Evolutionary conservation across 1,140 invertebrate genomes (phyloP).

Genomic region (Notospermus geniculatus): DNA sequence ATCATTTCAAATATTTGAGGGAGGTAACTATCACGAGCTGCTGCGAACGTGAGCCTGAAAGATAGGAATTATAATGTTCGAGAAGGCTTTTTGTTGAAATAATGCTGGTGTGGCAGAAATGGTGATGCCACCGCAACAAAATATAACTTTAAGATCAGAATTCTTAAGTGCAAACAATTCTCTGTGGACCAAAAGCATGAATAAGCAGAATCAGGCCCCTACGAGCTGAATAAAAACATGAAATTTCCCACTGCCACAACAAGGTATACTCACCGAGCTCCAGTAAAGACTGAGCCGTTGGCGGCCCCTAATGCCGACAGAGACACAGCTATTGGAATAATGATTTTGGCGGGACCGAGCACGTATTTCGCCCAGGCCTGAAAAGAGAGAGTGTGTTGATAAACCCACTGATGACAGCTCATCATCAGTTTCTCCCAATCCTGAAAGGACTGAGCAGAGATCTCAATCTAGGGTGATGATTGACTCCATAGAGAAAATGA

Average conservation of each 20-base stretch:
- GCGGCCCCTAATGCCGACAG: conserved; percentile 51
- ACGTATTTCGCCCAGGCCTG: conserved; percentile 49
- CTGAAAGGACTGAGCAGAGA: background rate
- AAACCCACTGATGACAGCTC: background rate
- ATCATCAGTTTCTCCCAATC: background rate
- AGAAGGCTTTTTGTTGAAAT: background rate
- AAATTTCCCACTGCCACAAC: background rate
- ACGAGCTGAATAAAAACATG: no score
- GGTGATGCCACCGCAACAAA: background rate
- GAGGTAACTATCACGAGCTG: conserved; percentile 85
- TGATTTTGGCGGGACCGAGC: conserved; percentile 30
- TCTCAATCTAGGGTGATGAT: background rate
- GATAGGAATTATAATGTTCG: no score
- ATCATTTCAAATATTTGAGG: conserved; percentile 84
- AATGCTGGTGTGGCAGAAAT: background rate
- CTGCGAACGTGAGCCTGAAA: conserved; percentile 80
- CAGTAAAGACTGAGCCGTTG: conserved; percentile 43
- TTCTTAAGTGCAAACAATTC: background rate
- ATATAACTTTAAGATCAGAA: background rate
- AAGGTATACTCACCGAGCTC: conserved; percentile 39
- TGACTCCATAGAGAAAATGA: background rate
- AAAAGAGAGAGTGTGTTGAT: conserved; percentile 14
- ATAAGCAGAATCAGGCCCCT: no score
- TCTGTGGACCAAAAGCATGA: background rate
- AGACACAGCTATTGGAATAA: conserved; percentile 48